Conservation (phyloP, 1,140 invertebrate species). For the Lordiphosa clarofinis region DNA sequence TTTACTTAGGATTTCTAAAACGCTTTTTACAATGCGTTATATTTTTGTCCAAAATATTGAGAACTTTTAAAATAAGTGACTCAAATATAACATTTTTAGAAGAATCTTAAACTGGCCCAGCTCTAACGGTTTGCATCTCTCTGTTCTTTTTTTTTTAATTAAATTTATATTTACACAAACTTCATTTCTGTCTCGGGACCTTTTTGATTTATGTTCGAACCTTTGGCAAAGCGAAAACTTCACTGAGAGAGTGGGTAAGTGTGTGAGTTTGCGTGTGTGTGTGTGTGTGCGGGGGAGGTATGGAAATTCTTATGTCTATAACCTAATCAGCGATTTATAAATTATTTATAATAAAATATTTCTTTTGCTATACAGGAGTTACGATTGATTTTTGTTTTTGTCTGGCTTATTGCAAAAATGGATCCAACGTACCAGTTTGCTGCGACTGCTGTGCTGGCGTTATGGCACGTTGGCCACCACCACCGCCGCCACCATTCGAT, state of each 20-base stretch:
- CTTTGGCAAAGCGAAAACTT: background rate
- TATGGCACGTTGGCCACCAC: constrained; percentile 60
- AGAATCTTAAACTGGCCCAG: too few relatives aligned
- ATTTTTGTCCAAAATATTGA: too few relatives aligned
- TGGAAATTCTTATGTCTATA: constrained; percentile 37
- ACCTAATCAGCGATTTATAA: constrained; percentile 47
- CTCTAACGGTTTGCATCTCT: too few relatives aligned
- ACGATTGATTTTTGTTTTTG: constrained; percentile 28
- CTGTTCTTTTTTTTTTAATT: too few relatives aligned
- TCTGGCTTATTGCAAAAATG: constrained; percentile 68
- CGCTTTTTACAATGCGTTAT: too few relatives aligned
- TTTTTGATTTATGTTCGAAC: background rate
- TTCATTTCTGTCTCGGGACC: background rate
- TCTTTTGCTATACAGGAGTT: constrained; percentile 40
- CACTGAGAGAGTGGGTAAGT: constrained; percentile 8
- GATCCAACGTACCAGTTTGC: constrained; percentile 78
- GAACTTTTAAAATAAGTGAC: too few relatives aligned
- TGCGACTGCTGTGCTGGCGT: constrained; percentile 57
- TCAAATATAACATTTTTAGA: too few relatives aligned
- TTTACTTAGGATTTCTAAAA: too few relatives aligned
- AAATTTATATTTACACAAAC: background rate
- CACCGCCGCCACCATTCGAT: constrained; percentile 50
- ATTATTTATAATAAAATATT: constrained; percentile 27
- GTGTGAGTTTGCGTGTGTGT: background rate
- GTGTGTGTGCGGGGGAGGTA: constrained; percentile 6